Percentiles rank a stretch among this genome's conserved stretches.
Conservation (phyloP, 2,797 vertebrate species). For the Peromyscus aztecus region DNA sequence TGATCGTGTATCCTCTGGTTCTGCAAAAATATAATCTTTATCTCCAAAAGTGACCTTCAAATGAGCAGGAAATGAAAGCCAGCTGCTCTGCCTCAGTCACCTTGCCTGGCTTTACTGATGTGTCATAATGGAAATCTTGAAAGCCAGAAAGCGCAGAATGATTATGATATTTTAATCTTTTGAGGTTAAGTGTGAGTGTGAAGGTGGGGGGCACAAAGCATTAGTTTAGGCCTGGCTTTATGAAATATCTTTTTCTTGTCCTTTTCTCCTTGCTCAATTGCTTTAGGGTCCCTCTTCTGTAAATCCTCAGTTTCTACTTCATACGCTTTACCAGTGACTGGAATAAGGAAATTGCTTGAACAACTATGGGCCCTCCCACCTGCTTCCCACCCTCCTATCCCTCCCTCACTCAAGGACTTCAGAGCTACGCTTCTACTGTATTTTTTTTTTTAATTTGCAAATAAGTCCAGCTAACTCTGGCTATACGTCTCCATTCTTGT, state of each 20-base stretch:
- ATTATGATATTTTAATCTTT: slow-evolving; percentile 83
- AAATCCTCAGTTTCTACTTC: slow-evolving; percentile 12
- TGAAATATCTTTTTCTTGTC: slow-evolving; percentile 72
- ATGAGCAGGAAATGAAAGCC: slow-evolving; percentile 86
- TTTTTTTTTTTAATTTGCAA: neutral
- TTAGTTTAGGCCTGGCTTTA: slow-evolving; percentile 67
- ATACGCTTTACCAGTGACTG: neutral
- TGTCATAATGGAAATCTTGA: slow-evolving; percentile 84
- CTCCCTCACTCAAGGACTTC: neutral
- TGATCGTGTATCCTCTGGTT: slow-evolving; percentile 83
- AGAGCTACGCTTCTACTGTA: neutral
- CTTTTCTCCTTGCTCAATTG: slow-evolving; percentile 75
- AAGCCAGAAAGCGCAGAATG: slow-evolving; percentile 78
- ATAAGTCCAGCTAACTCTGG: neutral
- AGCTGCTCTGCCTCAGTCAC: slow-evolving; percentile 76
- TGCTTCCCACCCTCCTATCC: fast-evolving
- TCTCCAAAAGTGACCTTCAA: slow-evolving; percentile 86
- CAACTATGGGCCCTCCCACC: neutral
- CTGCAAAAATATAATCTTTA: slow-evolving; percentile 86
- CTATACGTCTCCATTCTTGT: neutral
- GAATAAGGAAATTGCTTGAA: neutral
- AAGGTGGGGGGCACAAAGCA: slow-evolving; percentile 74
- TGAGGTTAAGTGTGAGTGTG: slow-evolving; percentile 81
- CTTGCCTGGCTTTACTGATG: slow-evolving; percentile 81
- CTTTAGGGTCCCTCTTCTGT: slow-evolving; percentile 9